Conservation (phyloP, 2,888 invertebrate species). For the Napeogenes sylphis region DNA sequence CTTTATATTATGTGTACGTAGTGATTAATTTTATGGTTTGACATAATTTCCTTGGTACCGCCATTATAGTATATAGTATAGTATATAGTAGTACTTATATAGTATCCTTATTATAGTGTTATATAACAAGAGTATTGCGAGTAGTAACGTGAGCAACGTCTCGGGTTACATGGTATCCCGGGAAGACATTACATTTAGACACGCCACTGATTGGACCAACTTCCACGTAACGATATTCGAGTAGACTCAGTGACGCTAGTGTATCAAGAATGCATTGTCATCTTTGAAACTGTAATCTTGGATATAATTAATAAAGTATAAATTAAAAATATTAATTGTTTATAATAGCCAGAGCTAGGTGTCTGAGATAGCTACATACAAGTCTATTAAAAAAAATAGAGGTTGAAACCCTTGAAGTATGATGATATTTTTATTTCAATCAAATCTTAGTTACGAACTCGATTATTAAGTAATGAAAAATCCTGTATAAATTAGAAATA, state of each 20-base stretch:
- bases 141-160: slow-evolving; percentile 53
- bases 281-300: neutral
- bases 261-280: slow-evolving; percentile 18
- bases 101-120: neutral
- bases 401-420: no score
- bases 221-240: slow-evolving; percentile 64
- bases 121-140: slow-evolving; percentile 8
- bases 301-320: neutral
- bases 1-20: neutral
- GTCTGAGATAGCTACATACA: no score
- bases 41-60: neutral
- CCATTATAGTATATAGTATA: neutral
- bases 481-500: no score
- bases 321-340: no score
- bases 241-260: slow-evolving; percentile 27
- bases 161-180: slow-evolving; percentile 62
- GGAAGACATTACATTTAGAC: slow-evolving; percentile 67
- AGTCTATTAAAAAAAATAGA: no score
- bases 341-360: no score
- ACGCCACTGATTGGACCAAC: slow-evolving; percentile 42
- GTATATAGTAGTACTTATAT: neutral
- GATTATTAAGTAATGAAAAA: no score
- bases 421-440: no score
- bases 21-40: neutral
- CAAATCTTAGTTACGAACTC: no score